A percentile compares a stretch with the other conserved stretches of the same genome.
phyloP scores from a whole-genome alignment of 1,140 invertebrate species.

The Alviniconcha marisindica region DNA sequence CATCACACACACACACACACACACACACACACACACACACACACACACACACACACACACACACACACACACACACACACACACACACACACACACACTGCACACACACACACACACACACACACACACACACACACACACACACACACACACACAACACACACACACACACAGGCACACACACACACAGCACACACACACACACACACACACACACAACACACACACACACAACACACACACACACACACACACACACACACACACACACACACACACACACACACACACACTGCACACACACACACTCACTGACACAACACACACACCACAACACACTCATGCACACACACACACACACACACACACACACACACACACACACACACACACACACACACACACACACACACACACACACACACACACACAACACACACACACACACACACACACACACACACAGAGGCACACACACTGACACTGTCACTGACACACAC shows the following conservation, averaged over 20 bases:
- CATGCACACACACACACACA: no score
- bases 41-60: constrained; percentile 4
- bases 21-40: not conserved
- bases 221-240: not conserved
- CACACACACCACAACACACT: no score
- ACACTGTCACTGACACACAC: no score
- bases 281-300: no score
- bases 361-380: no score
- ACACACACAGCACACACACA: not conserved
- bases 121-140: not conserved
- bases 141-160: not conserved
- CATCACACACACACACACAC: not conserved
- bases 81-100: no score
- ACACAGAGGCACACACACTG: no score
- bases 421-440: no score
- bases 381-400: no score
- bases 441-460: no score
- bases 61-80: not conserved
- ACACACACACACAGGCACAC: not conserved
- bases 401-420: no score
- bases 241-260: not conserved
- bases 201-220: not conserved
- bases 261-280: not conserved
- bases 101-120: not conserved
- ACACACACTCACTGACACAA: no score